Evolutionary conservation across 2,113 vertebrate genomes (phyloP).

Genomic region (Cavia porcellus): DNA sequence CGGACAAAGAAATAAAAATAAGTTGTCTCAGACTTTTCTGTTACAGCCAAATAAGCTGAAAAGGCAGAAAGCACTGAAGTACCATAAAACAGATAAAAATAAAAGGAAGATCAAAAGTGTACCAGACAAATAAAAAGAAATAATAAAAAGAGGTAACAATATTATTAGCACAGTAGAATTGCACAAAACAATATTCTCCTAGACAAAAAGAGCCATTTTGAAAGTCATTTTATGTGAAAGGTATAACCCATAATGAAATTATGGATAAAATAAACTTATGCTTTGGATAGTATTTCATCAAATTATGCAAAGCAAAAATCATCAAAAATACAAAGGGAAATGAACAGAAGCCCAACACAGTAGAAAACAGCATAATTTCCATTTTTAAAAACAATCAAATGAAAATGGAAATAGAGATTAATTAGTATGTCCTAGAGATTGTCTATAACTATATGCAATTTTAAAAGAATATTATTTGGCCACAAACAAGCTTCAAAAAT

Average conservation of each 20-base stretch:
- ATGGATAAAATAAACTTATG: not conserved
- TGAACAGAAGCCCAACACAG: slow-evolving; percentile 38
- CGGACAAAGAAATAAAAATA: not conserved
- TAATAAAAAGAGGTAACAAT: not conserved
- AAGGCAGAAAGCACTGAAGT: not conserved
- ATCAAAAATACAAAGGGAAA: slow-evolving; percentile 32
- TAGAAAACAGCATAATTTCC: not conserved
- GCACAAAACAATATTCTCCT: slow-evolving; percentile 1
- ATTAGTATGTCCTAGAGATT: slow-evolving; percentile 7
- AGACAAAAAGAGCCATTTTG: not conserved
- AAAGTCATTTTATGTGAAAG: slow-evolving; percentile 8
- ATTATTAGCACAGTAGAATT: slow-evolving; percentile 15
- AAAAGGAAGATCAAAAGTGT: not conserved
- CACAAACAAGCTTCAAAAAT: slow-evolving; percentile 34
- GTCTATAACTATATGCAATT: not conserved
- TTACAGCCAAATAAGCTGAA: not conserved
- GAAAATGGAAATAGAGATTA: slow-evolving; percentile 52
- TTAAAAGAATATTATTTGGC: slow-evolving; percentile 13
- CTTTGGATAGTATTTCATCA: not conserved
- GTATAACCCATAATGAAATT: not conserved
- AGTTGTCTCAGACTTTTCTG: slow-evolving; percentile 24
- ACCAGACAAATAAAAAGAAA: slow-evolving; percentile 6
- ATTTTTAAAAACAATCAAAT: slow-evolving; percentile 57
- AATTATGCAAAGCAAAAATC: slow-evolving; percentile 10
- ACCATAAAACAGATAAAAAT: slow-evolving; percentile 24